Conservation (phyloP, 2,888 invertebrate species). For the Trissonchulus latispiculum region DNA sequence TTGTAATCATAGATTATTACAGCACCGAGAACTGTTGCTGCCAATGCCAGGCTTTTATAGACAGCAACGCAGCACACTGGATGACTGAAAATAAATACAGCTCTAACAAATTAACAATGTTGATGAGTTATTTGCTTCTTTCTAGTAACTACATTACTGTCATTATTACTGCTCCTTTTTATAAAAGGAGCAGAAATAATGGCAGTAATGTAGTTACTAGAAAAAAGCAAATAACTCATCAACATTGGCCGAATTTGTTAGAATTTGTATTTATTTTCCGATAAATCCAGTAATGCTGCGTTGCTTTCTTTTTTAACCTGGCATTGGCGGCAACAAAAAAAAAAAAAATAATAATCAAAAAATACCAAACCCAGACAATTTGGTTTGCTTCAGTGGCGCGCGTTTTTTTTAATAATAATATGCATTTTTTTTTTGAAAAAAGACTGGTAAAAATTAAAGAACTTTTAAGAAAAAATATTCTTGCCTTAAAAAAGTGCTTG, state of each 20-base stretch:
- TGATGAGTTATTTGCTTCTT: too few relatives aligned
- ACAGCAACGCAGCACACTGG: conserved; percentile 8
- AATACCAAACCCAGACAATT: neutral
- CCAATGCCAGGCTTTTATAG: neutral
- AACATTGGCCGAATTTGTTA: too few relatives aligned
- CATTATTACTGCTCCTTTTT: too few relatives aligned
- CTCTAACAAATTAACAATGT: too few relatives aligned
- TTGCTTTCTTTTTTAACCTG: neutral
- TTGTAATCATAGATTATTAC: neutral
- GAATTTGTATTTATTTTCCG: too few relatives aligned
- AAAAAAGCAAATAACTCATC: too few relatives aligned
- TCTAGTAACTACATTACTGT: too few relatives aligned
- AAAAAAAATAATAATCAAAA: neutral
- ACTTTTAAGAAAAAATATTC: too few relatives aligned
- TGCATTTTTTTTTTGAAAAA: neutral
- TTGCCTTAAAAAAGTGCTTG: too few relatives aligned
- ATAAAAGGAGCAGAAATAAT: too few relatives aligned
- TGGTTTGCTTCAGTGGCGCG: conserved; percentile 7
- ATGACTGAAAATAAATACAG: conserved; percentile 19
- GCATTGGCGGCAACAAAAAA: conserved; percentile 2
- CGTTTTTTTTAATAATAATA: conserved; percentile 11
- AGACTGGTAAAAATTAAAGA: too few relatives aligned
- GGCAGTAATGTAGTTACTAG: too few relatives aligned
- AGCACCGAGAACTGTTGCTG: conserved; percentile 14
- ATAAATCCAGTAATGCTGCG: conserved; percentile 9